These are phyloP conservation scores for Teleopsis dalmanni DNA, from an alignment of 1,140 invertebrate genomes.

Conservation along the genomic window DNA sequence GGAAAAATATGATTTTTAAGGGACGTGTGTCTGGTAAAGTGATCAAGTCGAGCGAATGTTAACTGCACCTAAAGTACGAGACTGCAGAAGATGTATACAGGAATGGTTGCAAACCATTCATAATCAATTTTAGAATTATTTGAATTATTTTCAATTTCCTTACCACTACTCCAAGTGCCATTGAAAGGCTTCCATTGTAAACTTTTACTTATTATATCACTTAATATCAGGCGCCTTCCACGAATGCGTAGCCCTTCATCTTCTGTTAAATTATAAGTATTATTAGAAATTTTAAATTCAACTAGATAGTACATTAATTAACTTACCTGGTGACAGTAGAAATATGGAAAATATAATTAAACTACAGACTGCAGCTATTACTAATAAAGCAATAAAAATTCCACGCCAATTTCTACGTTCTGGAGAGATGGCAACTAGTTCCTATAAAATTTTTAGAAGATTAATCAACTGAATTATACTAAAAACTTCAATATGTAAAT, in stretches of 20 bases:
- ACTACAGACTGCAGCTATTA: slow-evolving; percentile 76
- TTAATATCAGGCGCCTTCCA: slow-evolving; percentile 57
- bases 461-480: too few relatives aligned
- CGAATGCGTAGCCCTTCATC: slow-evolving; percentile 60
- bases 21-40: too few relatives aligned
- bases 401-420: slow-evolving; percentile 83
- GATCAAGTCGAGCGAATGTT: too few relatives aligned
- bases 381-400: slow-evolving; percentile 79
- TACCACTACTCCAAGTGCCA: slow-evolving; percentile 75
- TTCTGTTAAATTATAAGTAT: slow-evolving; percentile 16
- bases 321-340: slow-evolving; percentile 61
- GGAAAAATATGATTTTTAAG: too few relatives aligned
- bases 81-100: too few relatives aligned
- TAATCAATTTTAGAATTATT: too few relatives aligned
- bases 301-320: background rate
- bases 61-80: too few relatives aligned
- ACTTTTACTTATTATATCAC: slow-evolving; percentile 57
- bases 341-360: slow-evolving; percentile 82
- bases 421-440: slow-evolving; percentile 70
- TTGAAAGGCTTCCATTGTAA: slow-evolving; percentile 61
- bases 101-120: too few relatives aligned
- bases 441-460: slow-evolving; percentile 47
- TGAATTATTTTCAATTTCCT: slow-evolving; percentile 16
- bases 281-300: slow-evolving; percentile 4
- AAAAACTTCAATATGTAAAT: too few relatives aligned